Conservation (phyloP, 2,888 invertebrate species). For the Drymonia ruficornis region DNA sequence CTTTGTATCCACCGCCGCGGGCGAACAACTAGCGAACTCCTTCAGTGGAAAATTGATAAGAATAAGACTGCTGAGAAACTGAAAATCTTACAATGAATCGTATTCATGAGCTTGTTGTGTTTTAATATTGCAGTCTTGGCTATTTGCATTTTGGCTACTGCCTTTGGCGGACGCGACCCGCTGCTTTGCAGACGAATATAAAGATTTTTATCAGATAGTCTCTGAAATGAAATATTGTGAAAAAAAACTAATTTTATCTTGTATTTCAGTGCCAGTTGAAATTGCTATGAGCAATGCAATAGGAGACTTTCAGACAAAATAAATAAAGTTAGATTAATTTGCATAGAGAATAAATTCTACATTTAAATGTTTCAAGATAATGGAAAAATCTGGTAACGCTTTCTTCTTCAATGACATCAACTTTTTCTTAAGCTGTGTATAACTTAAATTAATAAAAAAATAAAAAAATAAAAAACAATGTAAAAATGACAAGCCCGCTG, state of each 20-base stretch:
- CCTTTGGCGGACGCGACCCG: conserved; percentile 51
- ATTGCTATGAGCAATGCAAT: neutral
- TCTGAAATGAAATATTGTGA: conserved; percentile 23
- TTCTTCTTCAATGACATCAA: no score
- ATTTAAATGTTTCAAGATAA: no score
- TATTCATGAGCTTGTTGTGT: conserved; percentile 53
- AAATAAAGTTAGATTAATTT: neutral
- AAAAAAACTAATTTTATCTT: conserved; percentile 19
- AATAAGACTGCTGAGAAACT: conserved; percentile 27
- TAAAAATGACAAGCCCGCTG: no score
- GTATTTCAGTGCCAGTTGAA: neutral
- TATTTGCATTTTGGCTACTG: conserved; percentile 75
- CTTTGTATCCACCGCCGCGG: conserved; percentile 31
- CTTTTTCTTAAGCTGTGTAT: no score
- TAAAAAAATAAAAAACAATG: no score
- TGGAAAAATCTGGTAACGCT: no score
- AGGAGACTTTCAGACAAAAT: neutral
- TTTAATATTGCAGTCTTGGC: conserved; percentile 45
- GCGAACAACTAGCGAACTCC: conserved; percentile 27
- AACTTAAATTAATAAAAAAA: no score
- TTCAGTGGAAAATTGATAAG: conserved; percentile 43
- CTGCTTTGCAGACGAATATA: conserved; percentile 42
- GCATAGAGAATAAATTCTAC: no score
- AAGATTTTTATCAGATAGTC: conserved; percentile 30
- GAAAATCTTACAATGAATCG: conserved; percentile 43